phyloP scores from a whole-genome alignment of 2,888 invertebrate genomes.

The Germaria angustata region DNA sequence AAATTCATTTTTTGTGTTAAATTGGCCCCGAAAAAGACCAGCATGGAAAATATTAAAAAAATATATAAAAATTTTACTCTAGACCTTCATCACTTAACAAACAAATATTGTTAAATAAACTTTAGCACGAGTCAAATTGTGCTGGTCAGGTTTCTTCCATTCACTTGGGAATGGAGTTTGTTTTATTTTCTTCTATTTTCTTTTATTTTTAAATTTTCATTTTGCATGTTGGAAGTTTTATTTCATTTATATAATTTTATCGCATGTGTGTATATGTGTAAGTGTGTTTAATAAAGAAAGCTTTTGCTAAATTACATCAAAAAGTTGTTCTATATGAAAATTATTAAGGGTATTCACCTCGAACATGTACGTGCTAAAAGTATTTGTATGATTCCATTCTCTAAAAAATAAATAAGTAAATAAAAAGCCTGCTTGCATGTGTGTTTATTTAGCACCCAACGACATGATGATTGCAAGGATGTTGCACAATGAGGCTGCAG shows the following conservation, averaged over 20 bases:
- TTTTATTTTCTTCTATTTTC: not conserved
- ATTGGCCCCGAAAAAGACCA: slow-evolving; percentile 15
- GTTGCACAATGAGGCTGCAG: no score
- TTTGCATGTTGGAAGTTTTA: not conserved
- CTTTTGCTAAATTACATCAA: not conserved
- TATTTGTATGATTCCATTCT: no score
- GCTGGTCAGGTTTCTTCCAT: slow-evolving; percentile 27
- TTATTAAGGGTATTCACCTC: not conserved
- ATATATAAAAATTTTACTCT: slow-evolving; percentile 49
- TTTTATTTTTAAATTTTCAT: slow-evolving; percentile 24
- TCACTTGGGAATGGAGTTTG: not conserved
- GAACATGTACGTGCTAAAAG: no score
- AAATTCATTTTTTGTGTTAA: slow-evolving; percentile 36
- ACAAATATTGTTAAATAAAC: not conserved
- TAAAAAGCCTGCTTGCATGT: no score
- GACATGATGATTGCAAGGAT: no score
- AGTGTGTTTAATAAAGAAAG: not conserved
- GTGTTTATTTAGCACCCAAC: no score
- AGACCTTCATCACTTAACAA: slow-evolving; percentile 52
- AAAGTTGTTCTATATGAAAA: not conserved
- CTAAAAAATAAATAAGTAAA: no score
- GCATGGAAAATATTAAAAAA: not conserved
- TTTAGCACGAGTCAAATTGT: not conserved
- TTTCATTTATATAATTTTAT: not conserved
- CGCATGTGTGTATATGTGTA: not conserved